Evolutionary conservation across 1,140 invertebrate species (phyloP), one percentile per base, ranked within the genome.

Genomic region (Scaptodrosophila lebanonensis): DNA sequence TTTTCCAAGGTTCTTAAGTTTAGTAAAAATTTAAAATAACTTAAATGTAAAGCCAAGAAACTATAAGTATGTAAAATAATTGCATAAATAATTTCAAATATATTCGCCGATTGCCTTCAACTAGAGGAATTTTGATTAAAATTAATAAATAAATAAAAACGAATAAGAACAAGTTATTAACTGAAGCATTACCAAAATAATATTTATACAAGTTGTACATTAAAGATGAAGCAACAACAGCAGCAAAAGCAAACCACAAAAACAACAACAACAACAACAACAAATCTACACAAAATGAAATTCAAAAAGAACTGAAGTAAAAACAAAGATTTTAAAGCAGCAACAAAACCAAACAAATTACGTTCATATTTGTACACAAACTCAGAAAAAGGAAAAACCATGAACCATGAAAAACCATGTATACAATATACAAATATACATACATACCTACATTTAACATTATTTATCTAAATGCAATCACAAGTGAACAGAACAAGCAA

Each of bases 71-170:
- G 83, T 85, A 85, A 69, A 79, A 69, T 79, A 83, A 79, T 75
- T 83, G 76, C 83, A 84, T 85, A 79, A 85, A 85, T 85, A 79
- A 85, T 85, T 85, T 85, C 69, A 79, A 85, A 84, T 83, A 84
- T 82, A 86, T 86, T 86, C 84, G 84, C 84, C 84, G 84, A 86
- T 86, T 86, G 84, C 84, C 84, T 86, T 86, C 84, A 86, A 86
- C 75, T 86, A 86, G 84, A 86, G 84, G 84, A 86, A 85, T 85
- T 85, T 85, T 83, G 79, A 85, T 83, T 76, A 77, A 63, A 82
- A 72, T 75, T 79, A 70, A 71, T 77, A 76, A 76, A 39, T 39
- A 40, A 40, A 11, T 49, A 73, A 68, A 57, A 79, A 66, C 50
- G 53, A 67, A 77, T 51, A 63, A 56, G 43, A 68, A 64, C 9